Evolutionary conservation across 2,797 vertebrate species (phyloP).

Genomic region (Siniperca undulata): DNA sequence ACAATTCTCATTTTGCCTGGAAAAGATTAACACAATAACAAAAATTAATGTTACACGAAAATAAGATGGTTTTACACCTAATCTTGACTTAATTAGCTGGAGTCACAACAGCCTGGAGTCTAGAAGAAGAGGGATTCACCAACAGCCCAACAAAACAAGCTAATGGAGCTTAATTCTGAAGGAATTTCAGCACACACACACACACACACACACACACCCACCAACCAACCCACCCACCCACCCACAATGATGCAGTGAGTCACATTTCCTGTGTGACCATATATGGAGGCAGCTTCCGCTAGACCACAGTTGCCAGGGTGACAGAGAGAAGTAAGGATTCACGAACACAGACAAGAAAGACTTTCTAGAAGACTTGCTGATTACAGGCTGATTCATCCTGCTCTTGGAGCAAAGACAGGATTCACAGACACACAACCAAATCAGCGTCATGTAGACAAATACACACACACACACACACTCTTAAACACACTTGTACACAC

Average conservation of each 20-base stretch:
- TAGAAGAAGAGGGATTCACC: conserved; percentile 25
- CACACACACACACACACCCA: conserved; percentile 18
- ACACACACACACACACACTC: conserved; percentile 4
- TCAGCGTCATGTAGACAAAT: conserved; percentile 17
- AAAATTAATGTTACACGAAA: conserved; percentile 5
- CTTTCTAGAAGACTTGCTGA: conserved; percentile 60
- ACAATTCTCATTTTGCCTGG: not conserved
- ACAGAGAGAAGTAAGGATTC: conserved; percentile 69
- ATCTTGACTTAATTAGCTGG: conserved; percentile 40
- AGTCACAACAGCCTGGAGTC: conserved; percentile 25
- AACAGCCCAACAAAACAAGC: conserved; percentile 27
- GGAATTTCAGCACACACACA: conserved; percentile 37
- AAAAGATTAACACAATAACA: conserved; percentile 19
- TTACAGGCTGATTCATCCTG: conserved; percentile 65
- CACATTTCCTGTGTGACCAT: conserved; percentile 75
- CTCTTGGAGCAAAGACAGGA: conserved; percentile 47
- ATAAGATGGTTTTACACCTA: conserved; percentile 30
- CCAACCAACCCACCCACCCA: conserved; percentile 28
- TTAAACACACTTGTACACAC: not conserved
- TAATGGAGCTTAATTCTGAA: conserved; percentile 42
- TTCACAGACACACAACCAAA: conserved; percentile 53
- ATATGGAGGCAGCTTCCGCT: conserved; percentile 74
- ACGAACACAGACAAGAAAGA: conserved; percentile 54
- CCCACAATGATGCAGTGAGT: conserved; percentile 46
- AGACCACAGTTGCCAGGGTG: conserved; percentile 80